phyloP scores from a whole-genome alignment of 2,797 vertebrate species.

The Meriones psammophilus region DNA sequence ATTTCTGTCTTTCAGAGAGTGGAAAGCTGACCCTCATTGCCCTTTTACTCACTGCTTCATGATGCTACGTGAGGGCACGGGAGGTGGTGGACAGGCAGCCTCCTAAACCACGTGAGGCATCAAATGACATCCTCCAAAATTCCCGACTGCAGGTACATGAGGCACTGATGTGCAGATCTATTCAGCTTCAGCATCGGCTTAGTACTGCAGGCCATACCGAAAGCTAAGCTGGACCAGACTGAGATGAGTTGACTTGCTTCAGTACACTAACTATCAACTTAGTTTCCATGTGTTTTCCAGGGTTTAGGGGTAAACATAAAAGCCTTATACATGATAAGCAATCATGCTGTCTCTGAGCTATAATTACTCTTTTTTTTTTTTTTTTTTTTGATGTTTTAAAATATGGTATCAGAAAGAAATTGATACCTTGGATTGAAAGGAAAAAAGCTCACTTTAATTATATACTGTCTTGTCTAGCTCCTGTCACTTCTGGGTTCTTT shows the following conservation, averaged over 20 bases:
- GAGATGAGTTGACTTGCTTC: neutral
- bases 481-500: too few relatives aligned
- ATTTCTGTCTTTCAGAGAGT: neutral
- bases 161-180: neutral
- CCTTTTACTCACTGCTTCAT: neutral
- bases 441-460: neutral
- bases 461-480: neutral
- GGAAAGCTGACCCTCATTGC: neutral
- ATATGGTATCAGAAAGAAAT: neutral
- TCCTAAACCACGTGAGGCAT: neutral
- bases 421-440: neutral
- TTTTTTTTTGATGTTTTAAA: constrained; percentile 39
- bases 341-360: neutral
- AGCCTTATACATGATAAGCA: neutral
- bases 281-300: neutral
- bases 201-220: neutral
- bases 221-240: neutral
- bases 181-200: neutral
- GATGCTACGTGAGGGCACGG: neutral
- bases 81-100: neutral
- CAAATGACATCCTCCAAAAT: neutral
- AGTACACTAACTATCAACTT: neutral
- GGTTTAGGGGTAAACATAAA: too few relatives aligned
- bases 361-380: neutral
- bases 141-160: neutral